A percentile compares a stretch with the other conserved stretches of the same genome.
Evolutionary conservation across 2,888 invertebrate species (phyloP).

Genomic region (Scaptomyza flava): DNA sequence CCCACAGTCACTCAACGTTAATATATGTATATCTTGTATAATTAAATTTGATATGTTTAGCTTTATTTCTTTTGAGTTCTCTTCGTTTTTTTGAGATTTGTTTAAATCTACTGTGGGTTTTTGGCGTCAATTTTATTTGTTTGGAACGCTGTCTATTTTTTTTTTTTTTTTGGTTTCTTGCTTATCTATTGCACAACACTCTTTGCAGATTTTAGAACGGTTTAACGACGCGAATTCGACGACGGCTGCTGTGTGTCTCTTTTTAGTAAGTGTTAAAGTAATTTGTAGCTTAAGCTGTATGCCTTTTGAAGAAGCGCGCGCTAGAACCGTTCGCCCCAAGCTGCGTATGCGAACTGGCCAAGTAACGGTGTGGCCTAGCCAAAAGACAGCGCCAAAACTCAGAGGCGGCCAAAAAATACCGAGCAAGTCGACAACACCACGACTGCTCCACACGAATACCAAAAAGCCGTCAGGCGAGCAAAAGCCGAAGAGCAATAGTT

Average conservation of each 20-base stretch:
- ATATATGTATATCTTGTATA: not conserved
- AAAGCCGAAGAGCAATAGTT: conserved; percentile 16
- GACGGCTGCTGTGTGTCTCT: conserved; percentile 66
- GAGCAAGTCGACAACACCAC: conserved; percentile 1
- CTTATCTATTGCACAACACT: conserved; percentile 67
- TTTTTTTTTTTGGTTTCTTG: not conserved
- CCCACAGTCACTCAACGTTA: conserved; percentile 67
- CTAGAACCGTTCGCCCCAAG: conserved; percentile 78
- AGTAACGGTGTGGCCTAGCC: conserved; percentile 73
- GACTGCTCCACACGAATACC: conserved; percentile 29
- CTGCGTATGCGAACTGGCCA: conserved; percentile 77
- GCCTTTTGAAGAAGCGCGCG: conserved; percentile 65
- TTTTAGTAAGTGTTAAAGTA: conserved; percentile 65
- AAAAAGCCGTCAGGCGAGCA: conserved; percentile 27
- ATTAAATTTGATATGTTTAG: conserved; percentile 24
- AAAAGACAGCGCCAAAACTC: conserved; percentile 64
- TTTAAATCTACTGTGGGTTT: conserved; percentile 53
- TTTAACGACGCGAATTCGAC: conserved; percentile 50
- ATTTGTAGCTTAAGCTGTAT: conserved; percentile 23
- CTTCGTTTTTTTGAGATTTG: conserved; percentile 22
- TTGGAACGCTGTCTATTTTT: conserved; percentile 27
- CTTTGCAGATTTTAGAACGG: conserved; percentile 48
- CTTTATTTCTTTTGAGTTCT: not conserved
- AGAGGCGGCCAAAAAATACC: conserved; percentile 42
- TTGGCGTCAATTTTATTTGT: conserved; percentile 18